These are phyloP conservation scores for Drosophila meridionalis DNA, from an alignment of 2,888 invertebrate species.

Conservation along the genomic window DNA sequence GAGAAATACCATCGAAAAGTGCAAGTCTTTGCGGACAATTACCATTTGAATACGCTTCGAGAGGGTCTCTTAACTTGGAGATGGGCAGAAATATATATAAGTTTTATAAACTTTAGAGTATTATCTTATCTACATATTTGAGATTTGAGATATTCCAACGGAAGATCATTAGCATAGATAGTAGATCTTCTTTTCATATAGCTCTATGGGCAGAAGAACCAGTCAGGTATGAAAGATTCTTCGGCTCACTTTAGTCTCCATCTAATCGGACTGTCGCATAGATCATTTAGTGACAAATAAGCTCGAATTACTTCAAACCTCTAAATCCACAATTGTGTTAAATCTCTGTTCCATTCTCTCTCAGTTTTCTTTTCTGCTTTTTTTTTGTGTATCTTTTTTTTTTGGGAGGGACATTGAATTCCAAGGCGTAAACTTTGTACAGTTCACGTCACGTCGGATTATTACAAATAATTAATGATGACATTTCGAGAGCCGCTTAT, in stretches of 20 bases:
- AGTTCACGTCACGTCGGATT: slow-evolving; percentile 39
- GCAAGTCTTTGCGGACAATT: slow-evolving; percentile 6
- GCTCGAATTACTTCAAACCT: neutral
- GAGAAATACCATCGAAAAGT: slow-evolving; percentile 11
- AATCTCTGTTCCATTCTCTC: slow-evolving; percentile 20
- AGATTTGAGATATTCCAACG: too few relatives aligned
- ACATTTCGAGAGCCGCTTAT: slow-evolving; percentile 55
- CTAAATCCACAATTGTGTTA: neutral
- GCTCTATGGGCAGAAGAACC: neutral
- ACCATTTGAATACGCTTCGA: neutral
- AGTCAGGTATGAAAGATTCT: neutral
- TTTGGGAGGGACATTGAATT: slow-evolving; percentile 25
- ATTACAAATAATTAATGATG: slow-evolving; percentile 67
- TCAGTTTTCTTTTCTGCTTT: neutral
- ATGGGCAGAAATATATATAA: neutral
- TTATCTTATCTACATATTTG: too few relatives aligned
- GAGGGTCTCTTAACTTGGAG: neutral
- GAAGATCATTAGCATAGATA: neutral
- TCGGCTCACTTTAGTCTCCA: neutral
- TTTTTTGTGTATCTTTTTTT: neutral
- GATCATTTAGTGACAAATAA: neutral
- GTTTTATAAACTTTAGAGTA: neutral
- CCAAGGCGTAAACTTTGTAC: slow-evolving; percentile 45
- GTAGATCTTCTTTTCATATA: neutral
- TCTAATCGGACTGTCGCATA: neutral